Evolutionary conservation across 2,113 vertebrate genomes (phyloP).

Genomic region (Ardeotis arabs): DNA sequence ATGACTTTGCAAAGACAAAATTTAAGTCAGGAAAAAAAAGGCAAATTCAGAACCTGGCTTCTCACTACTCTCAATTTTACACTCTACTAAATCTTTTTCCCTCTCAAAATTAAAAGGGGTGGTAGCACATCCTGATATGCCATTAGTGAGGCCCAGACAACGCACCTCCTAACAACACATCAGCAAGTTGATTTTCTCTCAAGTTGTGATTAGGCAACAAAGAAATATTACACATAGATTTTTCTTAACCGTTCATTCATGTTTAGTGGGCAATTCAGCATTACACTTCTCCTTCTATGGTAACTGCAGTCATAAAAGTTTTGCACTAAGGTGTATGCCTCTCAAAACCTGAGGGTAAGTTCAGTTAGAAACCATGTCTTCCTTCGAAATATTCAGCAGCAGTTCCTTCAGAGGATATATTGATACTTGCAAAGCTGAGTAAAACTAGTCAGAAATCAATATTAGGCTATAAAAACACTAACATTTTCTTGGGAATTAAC

Average conservation of each 20-base stretch:
- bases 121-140: background rate
- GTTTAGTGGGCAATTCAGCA: background rate
- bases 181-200: background rate
- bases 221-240: background rate
- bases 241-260: background rate
- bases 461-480: background rate
- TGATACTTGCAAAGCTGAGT: background rate
- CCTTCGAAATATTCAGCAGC: background rate
- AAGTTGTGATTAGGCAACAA: background rate
- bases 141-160: background rate
- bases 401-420: background rate
- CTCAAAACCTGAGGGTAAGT: background rate
- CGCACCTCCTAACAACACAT: background rate
- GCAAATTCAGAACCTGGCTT: background rate
- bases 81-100: background rate
- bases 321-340: background rate
- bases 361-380: background rate
- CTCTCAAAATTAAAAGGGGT: background rate
- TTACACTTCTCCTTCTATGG: background rate
- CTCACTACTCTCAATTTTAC: background rate
- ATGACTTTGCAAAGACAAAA: slow-evolving; percentile 10
- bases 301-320: background rate
- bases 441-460: background rate
- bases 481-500: background rate
- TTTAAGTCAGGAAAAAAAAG: background rate